Evolutionary conservation across 2,888 invertebrate species (phyloP), one percentile per base, ranked within the genome.

Genomic region (Torymus texanus): DNA sequence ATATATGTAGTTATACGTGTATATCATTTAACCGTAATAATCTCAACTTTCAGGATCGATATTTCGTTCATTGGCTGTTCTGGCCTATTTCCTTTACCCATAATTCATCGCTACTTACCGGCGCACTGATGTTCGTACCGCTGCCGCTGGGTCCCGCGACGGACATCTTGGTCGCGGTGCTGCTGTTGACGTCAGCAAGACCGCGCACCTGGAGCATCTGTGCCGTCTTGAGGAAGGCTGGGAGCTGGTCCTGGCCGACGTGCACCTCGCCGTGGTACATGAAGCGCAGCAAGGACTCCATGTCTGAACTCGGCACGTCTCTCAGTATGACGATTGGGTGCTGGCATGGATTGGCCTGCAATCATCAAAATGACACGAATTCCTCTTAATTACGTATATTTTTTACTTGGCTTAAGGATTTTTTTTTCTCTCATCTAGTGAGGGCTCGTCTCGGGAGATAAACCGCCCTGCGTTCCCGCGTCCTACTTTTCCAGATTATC

Each of bases 181-280:
- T 91, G 78, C 91, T 91, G 83, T 92, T 94, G 74, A 96, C 96
- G 87, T 97, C 97, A 81, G 96, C 96, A 84, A 97, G 91, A 16
- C 97, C 97, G 85, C 96, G 93, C 21, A 97, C 95, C 92, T 97
- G 96, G 86, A 97, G 92, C 92, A 96, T 93, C 91, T 96, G 96
- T 61, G 97, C 97, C 82, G 96, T 96, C 91, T 95, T 94, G 84
- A 97, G 92, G 90, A 97, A 96, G 90, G 96, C 96, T 83, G 95
- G 94, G 85, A 97, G 92, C 89, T 96, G 95, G 86, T 96, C 96
- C 90, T 97, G 96, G 29, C 96, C 95, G 85, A 97, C 95, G 90
- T 96, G 95, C 53, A 97, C 97, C 91, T 97, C 97, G 81, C 97
- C 97, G 91, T 96, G 96, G 91, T 97, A 97, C 96, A 97, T 97